These are phyloP conservation scores for Microdon myrmicae DNA, from an alignment of 2,888 invertebrate genomes.

Conservation along the genomic window DNA sequence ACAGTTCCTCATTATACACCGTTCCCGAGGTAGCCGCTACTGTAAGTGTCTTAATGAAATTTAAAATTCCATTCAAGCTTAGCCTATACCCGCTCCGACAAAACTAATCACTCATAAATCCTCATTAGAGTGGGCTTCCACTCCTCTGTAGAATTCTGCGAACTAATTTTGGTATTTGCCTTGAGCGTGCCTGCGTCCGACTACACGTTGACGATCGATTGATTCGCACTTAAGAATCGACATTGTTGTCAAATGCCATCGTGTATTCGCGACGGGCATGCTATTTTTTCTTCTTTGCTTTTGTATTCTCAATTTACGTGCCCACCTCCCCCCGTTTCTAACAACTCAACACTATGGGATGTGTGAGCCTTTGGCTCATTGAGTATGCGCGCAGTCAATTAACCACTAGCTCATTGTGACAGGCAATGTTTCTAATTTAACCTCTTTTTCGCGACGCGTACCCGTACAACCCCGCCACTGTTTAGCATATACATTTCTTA, in stretches of 20 bases:
- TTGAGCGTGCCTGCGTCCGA: slow-evolving; percentile 30
- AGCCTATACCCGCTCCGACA: slow-evolving; percentile 1
- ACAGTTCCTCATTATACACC: no score
- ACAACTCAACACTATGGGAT: neutral
- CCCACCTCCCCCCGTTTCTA: slow-evolving; percentile 7
- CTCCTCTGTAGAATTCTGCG: slow-evolving; percentile 40
- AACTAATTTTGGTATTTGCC: slow-evolving; percentile 47
- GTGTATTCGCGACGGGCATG: slow-evolving; percentile 48
- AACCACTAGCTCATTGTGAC: slow-evolving; percentile 42
- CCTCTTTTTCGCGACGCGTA: slow-evolving; percentile 16
- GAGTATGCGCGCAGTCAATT: slow-evolving; percentile 50
- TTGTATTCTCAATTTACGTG: slow-evolving; percentile 40
- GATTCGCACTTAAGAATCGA: slow-evolving; percentile 51
- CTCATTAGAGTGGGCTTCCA: slow-evolving; percentile 26
- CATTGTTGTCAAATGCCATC: slow-evolving; percentile 51
- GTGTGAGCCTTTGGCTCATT: slow-evolving; percentile 32
- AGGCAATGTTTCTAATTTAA: slow-evolving; percentile 39
- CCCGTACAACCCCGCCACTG: slow-evolving; percentile 9
- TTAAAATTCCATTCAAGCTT: neutral
- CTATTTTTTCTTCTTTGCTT: no score
- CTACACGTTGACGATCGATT: slow-evolving; percentile 50
- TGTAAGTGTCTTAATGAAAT: no score
- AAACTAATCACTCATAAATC: slow-evolving; percentile 29
- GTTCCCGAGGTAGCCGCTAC: no score
- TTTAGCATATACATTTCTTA: slow-evolving; percentile 2